Conservation (phyloP, 2,888 invertebrate species). For the Mantis religiosa region DNA sequence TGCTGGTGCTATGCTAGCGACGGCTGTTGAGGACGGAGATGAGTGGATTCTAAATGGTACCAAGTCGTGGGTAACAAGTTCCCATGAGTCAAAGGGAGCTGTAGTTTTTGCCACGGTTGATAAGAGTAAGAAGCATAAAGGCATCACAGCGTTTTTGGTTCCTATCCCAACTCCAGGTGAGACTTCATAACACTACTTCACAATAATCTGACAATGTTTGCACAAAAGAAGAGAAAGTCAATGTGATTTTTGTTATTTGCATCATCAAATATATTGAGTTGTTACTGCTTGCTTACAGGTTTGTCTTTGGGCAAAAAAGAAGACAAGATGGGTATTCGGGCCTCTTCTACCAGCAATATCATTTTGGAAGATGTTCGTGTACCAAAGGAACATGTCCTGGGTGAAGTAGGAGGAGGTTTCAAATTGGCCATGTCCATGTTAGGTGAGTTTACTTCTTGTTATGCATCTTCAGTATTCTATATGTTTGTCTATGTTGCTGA, state of each 20-base stretch:
- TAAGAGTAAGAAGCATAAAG: slow-evolving; percentile 60
- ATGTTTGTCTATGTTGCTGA: too few relatives aligned
- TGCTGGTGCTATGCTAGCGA: slow-evolving; percentile 64
- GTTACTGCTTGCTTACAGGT: slow-evolving; percentile 34
- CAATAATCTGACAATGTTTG: too few relatives aligned
- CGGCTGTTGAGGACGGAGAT: slow-evolving; percentile 55
- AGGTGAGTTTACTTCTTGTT: slow-evolving; percentile 10
- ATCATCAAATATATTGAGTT: background rate
- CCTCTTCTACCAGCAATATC: slow-evolving; percentile 65
- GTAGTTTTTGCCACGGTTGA: slow-evolving; percentile 67
- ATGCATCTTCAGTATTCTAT: too few relatives aligned
- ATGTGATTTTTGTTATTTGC: background rate
- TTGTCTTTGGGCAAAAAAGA: slow-evolving; percentile 64
- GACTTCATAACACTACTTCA: too few relatives aligned
- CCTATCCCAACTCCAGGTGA: slow-evolving; percentile 58
- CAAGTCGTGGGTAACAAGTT: slow-evolving; percentile 75
- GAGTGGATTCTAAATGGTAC: slow-evolving; percentile 62
- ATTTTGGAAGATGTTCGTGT: slow-evolving; percentile 63
- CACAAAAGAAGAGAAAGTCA: too few relatives aligned
- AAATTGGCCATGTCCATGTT: slow-evolving; percentile 61
- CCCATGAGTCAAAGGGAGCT: slow-evolving; percentile 60
- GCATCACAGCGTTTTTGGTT: slow-evolving; percentile 65
- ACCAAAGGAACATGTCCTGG: slow-evolving; percentile 53
- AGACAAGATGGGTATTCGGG: slow-evolving; percentile 68
- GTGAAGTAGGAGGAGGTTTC: slow-evolving; percentile 62